Base-by-base conservation (phyloP, 2,113 vertebrate species). In the Bothrops jararaca region DNA sequence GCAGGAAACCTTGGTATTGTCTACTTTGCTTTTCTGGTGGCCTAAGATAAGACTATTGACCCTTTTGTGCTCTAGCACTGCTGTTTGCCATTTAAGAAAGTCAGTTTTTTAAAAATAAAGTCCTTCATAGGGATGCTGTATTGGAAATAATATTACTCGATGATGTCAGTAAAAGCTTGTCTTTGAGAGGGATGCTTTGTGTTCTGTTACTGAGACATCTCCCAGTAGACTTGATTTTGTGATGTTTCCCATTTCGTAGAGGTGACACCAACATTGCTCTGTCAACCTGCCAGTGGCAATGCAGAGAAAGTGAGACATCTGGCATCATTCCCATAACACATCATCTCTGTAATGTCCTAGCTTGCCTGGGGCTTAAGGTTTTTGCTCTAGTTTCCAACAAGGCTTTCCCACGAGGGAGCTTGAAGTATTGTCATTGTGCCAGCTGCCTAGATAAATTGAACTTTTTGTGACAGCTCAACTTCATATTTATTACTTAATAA, bases 11-110 rank as follows among this genome's bases (percentile, higher is more conserved):
- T 98, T 97, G 57, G 95, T 98, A 98, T 98, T 98, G 98, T 98
- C 98, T 98, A 98, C 98, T 98, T 98, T 97, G 98, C 97, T 98
- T 98, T 98, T 98, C 98, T 99, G 98, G 97, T 98, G 98, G 97
- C 97, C 96, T 96, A 95, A 98, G 98, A 99, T 99, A 99, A 99
- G 98, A 97, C 96, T 98, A 97, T 98, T 98, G 98, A 98, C 98
- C 97, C 92, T 86, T 93, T 50, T 85, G 45, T 53, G 23, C 13
- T 90, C 15, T 53, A 42, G 29, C 53, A 5, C 11, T 39, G 13
- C 34, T 54, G 56, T 90, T 86, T 90, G 80, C 89, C 48, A 53
- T 93, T 93, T 56, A 86, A 8, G 89, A 90, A 90, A 24, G 45
- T 86, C 42, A 18, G 52, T 39, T 85, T 89, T 50, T 89, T n/a